These are phyloP conservation scores for Linepithema humile DNA, from an alignment of 1,140 invertebrate species.

Conservation along the genomic window DNA sequence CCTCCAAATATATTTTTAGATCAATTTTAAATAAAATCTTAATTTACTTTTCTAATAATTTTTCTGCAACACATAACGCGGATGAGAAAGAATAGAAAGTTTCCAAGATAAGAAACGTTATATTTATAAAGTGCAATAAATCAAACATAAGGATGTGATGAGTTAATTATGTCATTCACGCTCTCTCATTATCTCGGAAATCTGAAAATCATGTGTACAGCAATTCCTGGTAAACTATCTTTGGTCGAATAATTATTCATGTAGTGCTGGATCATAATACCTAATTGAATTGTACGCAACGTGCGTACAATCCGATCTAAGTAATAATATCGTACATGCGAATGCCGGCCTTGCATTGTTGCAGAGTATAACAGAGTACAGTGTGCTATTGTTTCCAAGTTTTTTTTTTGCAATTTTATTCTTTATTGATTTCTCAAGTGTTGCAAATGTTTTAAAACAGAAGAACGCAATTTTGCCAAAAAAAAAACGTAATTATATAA, in stretches of 20 bases:
- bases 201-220: not conserved
- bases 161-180: not conserved
- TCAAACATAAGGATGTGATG: not conserved
- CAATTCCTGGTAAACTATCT: not conserved
- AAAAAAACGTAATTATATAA: not conserved
- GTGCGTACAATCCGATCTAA: constrained; percentile 21
- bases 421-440: constrained; percentile 10
- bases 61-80: not conserved
- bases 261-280: not conserved
- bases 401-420: constrained; percentile 13
- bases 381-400: constrained; percentile 15
- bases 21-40: too few species aligned
- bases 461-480: not conserved
- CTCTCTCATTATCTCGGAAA: not conserved
- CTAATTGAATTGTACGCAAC: constrained; percentile 49
- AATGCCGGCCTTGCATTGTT: constrained; percentile 43
- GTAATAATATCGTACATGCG: constrained; percentile 40
- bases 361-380: not conserved
- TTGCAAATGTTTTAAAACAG: not conserved
- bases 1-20: not conserved
- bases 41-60: not conserved
- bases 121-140: not conserved
- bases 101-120: not conserved
- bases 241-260: constrained; percentile 29
- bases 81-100: too few species aligned